Evolutionary conservation across 2,113 vertebrate species (phyloP).

Genomic region (Heterotilapia buettikoferi): DNA sequence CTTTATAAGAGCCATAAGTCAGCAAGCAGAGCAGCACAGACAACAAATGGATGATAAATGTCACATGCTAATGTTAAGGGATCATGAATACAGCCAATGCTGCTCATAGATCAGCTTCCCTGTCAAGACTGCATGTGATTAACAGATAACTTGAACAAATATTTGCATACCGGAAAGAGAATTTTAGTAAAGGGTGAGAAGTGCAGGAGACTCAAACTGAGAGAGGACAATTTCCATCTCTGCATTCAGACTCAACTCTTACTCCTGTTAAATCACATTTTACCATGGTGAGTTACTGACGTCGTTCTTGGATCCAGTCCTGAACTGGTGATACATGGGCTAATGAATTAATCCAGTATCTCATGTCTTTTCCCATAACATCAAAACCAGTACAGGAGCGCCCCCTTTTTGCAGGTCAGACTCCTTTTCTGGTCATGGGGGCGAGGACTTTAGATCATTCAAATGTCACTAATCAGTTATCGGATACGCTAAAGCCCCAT

Average conservation of each 20-base stretch:
- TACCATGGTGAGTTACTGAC: not conserved
- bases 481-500: rapidly evolving
- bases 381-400: not conserved
- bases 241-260: not conserved
- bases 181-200: not conserved
- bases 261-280: not conserved
- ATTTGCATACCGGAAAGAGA: not conserved
- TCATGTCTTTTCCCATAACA: not conserved
- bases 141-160: not conserved
- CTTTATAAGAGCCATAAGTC: not conserved
- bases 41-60: not conserved
- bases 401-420: not conserved
- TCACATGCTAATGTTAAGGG: not conserved
- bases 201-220: not conserved
- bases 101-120: not conserved
- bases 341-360: not conserved
- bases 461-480: not conserved
- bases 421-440: not conserved
- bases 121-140: not conserved
- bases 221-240: rapidly evolving
- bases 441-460: not conserved
- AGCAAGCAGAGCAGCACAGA: not conserved
- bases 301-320: not conserved
- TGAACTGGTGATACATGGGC: not conserved
- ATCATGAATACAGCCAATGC: not conserved